These are phyloP conservation scores for Cherax quadricarinatus DNA, from an alignment of 1,140 invertebrate genomes.

Conservation along the genomic window DNA sequence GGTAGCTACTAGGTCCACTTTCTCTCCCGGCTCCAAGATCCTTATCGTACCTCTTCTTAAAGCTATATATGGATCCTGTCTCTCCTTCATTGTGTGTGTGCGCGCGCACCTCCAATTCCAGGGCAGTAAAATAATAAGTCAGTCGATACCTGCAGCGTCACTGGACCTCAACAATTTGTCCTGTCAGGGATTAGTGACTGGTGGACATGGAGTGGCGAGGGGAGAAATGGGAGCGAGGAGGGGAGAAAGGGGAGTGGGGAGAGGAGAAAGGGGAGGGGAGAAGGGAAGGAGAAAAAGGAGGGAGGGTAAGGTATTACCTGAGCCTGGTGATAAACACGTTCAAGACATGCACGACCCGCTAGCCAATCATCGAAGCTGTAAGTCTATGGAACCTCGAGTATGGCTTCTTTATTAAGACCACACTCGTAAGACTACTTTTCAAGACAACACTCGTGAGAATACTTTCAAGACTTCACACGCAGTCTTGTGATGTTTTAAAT, in stretches of 20 bases:
- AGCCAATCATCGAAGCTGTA: background rate
- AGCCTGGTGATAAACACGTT: background rate
- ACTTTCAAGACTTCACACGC: no score
- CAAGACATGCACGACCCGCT: background rate
- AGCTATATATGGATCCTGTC: no score
- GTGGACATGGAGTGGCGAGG: background rate
- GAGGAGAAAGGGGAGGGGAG: background rate
- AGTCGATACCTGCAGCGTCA: background rate
- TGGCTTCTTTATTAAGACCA: no score
- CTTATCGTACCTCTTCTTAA: no score
- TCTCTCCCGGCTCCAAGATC: no score
- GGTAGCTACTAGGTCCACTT: no score
- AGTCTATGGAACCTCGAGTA: no score
- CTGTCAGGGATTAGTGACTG: background rate
- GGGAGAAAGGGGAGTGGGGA: background rate
- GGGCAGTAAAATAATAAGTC: background rate
- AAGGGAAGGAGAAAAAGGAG: background rate
- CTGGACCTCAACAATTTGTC: background rate
- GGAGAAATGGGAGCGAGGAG: background rate
- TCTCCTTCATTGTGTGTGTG: no score
- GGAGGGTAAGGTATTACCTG: background rate
- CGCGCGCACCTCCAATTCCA: no score
- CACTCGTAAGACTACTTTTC: no score
- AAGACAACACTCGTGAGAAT: no score
- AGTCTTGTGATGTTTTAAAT: no score